Base-by-base conservation (phyloP, 2,113 vertebrate genomes). In the Nansenia antarctica region DNA sequence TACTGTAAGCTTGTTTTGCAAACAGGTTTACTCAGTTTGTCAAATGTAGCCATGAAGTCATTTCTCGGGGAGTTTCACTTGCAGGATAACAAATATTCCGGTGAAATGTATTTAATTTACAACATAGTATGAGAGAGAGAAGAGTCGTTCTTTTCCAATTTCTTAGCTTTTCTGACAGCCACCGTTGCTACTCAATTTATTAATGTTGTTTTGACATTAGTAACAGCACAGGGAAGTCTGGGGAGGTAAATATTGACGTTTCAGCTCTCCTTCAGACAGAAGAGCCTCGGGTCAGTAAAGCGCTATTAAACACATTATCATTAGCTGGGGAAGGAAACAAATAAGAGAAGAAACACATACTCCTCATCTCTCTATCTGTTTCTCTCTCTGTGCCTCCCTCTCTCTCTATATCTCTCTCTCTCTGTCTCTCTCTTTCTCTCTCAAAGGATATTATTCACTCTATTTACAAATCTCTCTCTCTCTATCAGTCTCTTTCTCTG, bases 1-100 rank as follows among this genome's bases (percentile, higher is more conserved):
- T n/a, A n/a, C n/a, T n/a, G n/a, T 78, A 69, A 47, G 80, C 72
- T 79, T 70, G 29, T 65, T 69, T 12, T 42, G 65, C 65, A 83
- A 88, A 85, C 87, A 67, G 73, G 54, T 78, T 84, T 81, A 69
- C 1, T 8, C 29, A 0, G 66, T 9, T 11, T 22, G 55, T 65
- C 15, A 5, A 49, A 15, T 9, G 5, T 49, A 20, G n/a, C n/a
- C 4, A 18, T 5, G 20, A 22, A 49, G 11, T 49, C 2, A 15
- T 9, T 49, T 15, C 39, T 49, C 18, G 6, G 20, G 39, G 14
- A n/a, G 6, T 22, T 49, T 22, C 20, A 20, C 15, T 49, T 49
- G 6, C 15, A 49, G 6, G n/a, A 37, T 9, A 14, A 14, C 18
- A 3, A 14, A n/a, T n/a, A 0, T 22, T 22, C n/a, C 6, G n/a